These are phyloP conservation scores for Antennarius striatus DNA, from an alignment of 2,113 vertebrate genomes.

Conservation along the genomic window DNA sequence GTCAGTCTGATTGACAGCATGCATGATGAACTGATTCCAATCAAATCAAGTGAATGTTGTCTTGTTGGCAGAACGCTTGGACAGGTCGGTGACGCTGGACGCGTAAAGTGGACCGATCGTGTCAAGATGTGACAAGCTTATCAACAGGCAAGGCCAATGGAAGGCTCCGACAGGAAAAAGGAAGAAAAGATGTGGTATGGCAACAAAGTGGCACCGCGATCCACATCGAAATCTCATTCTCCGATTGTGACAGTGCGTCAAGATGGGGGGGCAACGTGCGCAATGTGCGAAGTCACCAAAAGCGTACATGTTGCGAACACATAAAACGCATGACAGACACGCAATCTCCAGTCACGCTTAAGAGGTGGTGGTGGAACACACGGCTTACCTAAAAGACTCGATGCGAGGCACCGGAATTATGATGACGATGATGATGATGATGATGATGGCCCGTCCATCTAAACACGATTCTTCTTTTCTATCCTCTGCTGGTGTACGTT, in stretches of 20 bases:
- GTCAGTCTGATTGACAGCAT: conserved; percentile 40
- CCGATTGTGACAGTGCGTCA: conserved; percentile 74
- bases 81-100: conserved; percentile 32
- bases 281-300: conserved; percentile 72
- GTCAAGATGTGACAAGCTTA: conserved; percentile 62
- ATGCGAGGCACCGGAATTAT: conserved; percentile 53
- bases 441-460: conserved; percentile 54
- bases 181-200: conserved; percentile 53
- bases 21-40: conserved; percentile 54
- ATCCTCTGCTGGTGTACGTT: conserved; percentile 47
- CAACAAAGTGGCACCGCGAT: conserved; percentile 62
- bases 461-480: conserved; percentile 50
- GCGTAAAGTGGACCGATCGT: conserved; percentile 44
- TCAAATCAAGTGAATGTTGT: conserved; percentile 55
- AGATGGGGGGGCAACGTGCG: conserved; percentile 66
- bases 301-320: conserved; percentile 63
- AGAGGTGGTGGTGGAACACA: conserved; percentile 41
- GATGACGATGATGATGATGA: conserved; percentile 49
- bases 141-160: conserved; percentile 75
- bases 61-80: conserved; percentile 33
- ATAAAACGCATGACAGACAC: conserved; percentile 35
- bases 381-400: conserved; percentile 73
- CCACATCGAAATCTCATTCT: conserved; percentile 48
- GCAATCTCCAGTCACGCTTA: conserved; percentile 48
- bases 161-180: conserved; percentile 45